Evolutionary conservation across 2,888 invertebrate genomes (phyloP), one percentile per base, ranked within the genome.

Genomic region (Eurytoma californica): DNA sequence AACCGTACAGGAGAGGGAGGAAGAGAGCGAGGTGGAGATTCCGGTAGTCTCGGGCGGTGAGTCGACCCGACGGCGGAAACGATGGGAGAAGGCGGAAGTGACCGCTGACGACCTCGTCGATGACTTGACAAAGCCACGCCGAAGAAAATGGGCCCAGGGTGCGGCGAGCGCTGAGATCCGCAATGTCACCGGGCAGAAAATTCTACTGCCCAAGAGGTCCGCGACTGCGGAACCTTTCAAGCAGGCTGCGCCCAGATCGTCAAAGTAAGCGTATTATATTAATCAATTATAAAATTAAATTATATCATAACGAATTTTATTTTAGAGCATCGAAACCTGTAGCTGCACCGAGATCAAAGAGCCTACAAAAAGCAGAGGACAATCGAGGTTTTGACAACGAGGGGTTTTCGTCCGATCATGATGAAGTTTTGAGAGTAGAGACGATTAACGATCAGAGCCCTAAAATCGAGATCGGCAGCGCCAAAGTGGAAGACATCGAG

Each of bases 121-220:
- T n/a, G 80, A 82, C 53, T 14, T 75, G 39, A 77, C 24, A 20
- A 80, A 72, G n/a, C 82, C 82, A 5, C 77, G 82, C 39, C 82
- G 88, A 18, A 88, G 86, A 72, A 84, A 86, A 16, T 89, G 89
- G 89, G 84, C 85, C 0, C 86, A 88, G 24, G 84, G 86, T 20
- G 75, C 83, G 9, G 49, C 28, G 0, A 77, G 69, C 65, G 80
- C 73, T 0, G 60, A 72, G 9, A 7, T 83, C 75, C 4, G 82
- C 82, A 18, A 83, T 84, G 53, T 83, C 70, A 16, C 55, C 83
- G 61, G 84, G 80, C 14, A 75, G 69, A 70, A 80, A 68, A 78
- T 58, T 47, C 49, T 75, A 13, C 57, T 78, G 24, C 68, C 79
- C 0, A 72, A 57, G 53, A 77, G 67, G 12, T 77, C 75, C 9